phyloP scores from a whole-genome alignment of 2,113 vertebrate genomes.

The Tiliqua scincoides region DNA sequence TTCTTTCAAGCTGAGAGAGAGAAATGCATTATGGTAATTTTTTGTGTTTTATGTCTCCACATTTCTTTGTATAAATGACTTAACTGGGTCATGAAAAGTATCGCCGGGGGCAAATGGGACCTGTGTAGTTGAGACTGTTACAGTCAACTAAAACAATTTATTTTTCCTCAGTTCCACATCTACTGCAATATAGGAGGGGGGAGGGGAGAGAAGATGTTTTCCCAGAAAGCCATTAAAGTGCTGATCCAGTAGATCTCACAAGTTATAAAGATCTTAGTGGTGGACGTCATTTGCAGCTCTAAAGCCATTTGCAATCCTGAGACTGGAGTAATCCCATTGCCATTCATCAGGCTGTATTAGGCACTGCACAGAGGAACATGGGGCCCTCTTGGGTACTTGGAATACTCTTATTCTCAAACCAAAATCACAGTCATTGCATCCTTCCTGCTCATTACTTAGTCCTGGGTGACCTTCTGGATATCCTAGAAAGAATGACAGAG shows the following conservation, averaged over 20 bases:
- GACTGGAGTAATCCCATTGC: background rate
- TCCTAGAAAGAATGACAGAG: too few species aligned
- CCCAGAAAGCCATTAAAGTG: background rate
- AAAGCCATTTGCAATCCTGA: background rate
- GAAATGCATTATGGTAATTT: background rate
- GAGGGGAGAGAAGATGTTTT: background rate
- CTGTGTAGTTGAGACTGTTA: background rate
- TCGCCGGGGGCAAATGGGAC: background rate
- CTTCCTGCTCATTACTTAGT: too few species aligned
- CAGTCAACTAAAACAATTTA: background rate
- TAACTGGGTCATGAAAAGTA: slow-evolving; percentile 4
- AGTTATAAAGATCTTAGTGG: background rate
- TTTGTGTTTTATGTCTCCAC: background rate
- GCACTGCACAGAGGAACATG: too few species aligned
- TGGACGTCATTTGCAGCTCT: background rate
- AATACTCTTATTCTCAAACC: background rate
- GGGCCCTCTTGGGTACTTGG: background rate
- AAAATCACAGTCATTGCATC: background rate
- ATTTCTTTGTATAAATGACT: slow-evolving; percentile 6
- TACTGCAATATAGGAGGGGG: background rate
- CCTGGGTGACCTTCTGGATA: too few species aligned
- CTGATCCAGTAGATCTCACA: background rate
- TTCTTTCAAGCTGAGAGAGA: background rate
- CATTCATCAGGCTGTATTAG: background rate
- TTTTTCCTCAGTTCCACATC: background rate